Conservation (phyloP, 2,113 vertebrate genomes). For the Aspiorhynchus laticeps region DNA sequence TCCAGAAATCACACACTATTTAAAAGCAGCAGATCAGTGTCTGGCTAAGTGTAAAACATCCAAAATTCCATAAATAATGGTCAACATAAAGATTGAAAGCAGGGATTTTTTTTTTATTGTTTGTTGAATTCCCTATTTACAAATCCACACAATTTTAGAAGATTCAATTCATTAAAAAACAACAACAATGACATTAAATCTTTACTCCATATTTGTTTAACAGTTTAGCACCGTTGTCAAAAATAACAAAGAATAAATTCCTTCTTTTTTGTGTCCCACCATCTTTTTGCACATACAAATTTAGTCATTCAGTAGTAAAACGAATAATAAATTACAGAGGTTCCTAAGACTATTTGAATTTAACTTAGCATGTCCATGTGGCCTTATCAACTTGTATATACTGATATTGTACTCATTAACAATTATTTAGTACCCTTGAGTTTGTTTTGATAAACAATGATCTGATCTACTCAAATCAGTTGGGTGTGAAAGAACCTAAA, state of each 20-base stretch:
- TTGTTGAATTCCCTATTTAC: slow-evolving; percentile 24
- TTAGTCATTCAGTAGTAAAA: slow-evolving; percentile 78
- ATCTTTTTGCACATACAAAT: slow-evolving; percentile 64
- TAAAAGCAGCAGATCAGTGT: not conserved
- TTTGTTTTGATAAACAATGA: slow-evolving; percentile 5
- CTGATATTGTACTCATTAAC: not conserved
- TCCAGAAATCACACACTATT: not conserved
- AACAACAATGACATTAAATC: slow-evolving; percentile 47
- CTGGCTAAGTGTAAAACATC: not conserved
- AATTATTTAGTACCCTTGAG: not conserved
- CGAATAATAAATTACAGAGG: slow-evolving; percentile 79
- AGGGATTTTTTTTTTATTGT: slow-evolving; percentile 20
- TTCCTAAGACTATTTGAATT: not conserved
- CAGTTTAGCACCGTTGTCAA: slow-evolving; percentile 80
- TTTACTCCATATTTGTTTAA: slow-evolving; percentile 64
- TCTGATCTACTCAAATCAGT: not conserved
- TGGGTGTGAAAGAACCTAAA: not conserved
- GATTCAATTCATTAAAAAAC: slow-evolving; percentile 62
- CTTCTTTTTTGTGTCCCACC: slow-evolving; percentile 14
- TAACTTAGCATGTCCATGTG: not conserved
- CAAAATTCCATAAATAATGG: not conserved
- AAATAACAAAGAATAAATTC: slow-evolving; percentile 61
- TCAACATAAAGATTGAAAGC: slow-evolving; percentile 9
- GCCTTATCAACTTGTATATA: not conserved
- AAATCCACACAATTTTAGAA: slow-evolving; percentile 8